phyloP scores from a whole-genome alignment of 2,797 vertebrate species.

The Onychomys torridus region DNA sequence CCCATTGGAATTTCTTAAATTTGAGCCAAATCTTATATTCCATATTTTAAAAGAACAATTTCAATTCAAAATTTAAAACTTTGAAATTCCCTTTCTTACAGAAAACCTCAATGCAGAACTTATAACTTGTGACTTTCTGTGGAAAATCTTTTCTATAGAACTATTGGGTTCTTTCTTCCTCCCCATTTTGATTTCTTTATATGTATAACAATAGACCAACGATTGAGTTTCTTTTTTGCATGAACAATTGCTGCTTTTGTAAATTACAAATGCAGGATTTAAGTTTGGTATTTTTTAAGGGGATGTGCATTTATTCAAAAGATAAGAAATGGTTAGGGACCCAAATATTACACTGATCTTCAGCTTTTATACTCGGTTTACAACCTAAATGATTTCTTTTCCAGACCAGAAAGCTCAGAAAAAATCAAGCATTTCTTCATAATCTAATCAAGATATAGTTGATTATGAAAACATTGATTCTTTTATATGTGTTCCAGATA shows the following conservation, averaged over 20 bases:
- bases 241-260: constrained; percentile 60
- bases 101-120: constrained; percentile 60
- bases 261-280: constrained; percentile 53
- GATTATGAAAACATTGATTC: constrained; percentile 48
- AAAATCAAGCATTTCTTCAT: constrained; percentile 16
- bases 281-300: constrained; percentile 58
- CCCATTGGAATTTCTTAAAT: constrained; percentile 51
- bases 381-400: constrained; percentile 55
- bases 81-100: constrained; percentile 66
- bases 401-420: neutral
- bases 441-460: constrained; percentile 43
- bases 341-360: constrained; percentile 30
- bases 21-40: constrained; percentile 64
- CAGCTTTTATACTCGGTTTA: constrained; percentile 58
- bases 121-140: constrained; percentile 66
- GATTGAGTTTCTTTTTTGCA: neutral
- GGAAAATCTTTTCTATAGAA: constrained; percentile 61
- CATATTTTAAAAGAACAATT: constrained; percentile 45
- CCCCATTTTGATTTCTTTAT: constrained; percentile 41
- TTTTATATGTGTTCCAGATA: constrained; percentile 43
- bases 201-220: neutral
- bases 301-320: constrained; percentile 38
- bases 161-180: constrained; percentile 5
- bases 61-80: constrained; percentile 66
- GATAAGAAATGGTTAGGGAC: constrained; percentile 27